A percentile compares a stretch with the other conserved stretches of the same genome.
Evolutionary conservation across 2,113 vertebrate species (phyloP).

Genomic region (Oophaga pumilio): DNA sequence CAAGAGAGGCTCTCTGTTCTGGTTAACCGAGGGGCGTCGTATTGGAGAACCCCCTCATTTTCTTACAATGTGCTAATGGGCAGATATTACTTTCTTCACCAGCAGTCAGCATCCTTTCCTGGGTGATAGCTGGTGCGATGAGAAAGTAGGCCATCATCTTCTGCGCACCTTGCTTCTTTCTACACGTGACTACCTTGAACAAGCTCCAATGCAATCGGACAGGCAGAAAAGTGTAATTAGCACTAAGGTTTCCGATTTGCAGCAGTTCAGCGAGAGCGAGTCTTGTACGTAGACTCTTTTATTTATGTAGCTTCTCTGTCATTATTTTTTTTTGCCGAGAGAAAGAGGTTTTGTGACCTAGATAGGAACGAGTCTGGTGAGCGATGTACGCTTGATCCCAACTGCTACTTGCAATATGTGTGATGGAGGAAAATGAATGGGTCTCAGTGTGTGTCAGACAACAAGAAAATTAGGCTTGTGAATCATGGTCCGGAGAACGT

Average conservation of each 20-base stretch:
- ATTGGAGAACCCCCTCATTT: background rate
- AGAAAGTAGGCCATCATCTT: constrained; percentile 36
- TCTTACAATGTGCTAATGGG: background rate
- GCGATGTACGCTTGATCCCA: constrained; percentile 8
- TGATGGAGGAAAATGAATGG: constrained; percentile 37
- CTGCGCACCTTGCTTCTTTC: constrained; percentile 1
- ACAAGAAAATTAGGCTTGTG: constrained; percentile 31
- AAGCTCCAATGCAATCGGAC: constrained; percentile 12
- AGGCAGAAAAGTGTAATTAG: constrained; percentile 46
- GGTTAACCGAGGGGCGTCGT: background rate
- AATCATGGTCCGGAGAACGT: background rate
- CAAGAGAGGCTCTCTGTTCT: background rate
- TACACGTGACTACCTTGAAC: background rate
- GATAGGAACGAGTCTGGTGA: background rate
- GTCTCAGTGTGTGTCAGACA: constrained; percentile 33
- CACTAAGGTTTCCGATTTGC: constrained; percentile 17
- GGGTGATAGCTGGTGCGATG: background rate
- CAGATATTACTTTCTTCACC: background rate
- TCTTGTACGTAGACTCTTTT: background rate
- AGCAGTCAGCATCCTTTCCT: background rate
- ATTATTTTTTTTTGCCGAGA: background rate
- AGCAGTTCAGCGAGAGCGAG: background rate
- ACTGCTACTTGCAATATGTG: constrained; percentile 17
- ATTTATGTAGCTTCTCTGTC: constrained; percentile 15
- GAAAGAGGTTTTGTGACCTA: constrained; percentile 30